A percentile compares a stretch with the other conserved stretches of the same genome.
These are phyloP conservation scores for Cydia amplana DNA, from an alignment of 1,140 invertebrate species.

Conservation along the genomic window DNA sequence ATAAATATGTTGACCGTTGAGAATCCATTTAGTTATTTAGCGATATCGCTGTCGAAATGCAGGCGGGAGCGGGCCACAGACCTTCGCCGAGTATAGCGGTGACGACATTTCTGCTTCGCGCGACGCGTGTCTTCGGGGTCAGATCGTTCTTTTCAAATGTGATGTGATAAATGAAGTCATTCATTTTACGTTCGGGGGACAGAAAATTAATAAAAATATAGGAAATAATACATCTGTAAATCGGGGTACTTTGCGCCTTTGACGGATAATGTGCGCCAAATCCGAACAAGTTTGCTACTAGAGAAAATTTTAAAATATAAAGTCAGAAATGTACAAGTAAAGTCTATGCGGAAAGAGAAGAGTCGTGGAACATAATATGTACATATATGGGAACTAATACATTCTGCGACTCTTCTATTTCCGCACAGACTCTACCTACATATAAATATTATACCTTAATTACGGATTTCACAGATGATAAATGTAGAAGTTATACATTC, in stretches of 20 bases:
- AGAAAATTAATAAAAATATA: not conserved
- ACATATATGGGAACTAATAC: too few relatives aligned
- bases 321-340: too few relatives aligned
- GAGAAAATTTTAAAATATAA: too few relatives aligned
- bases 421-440: too few relatives aligned
- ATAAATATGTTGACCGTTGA: conserved; percentile 9
- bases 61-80: conserved; percentile 55
- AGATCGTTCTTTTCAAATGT: conserved; percentile 16
- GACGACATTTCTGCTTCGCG: conserved; percentile 54
- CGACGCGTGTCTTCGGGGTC: conserved; percentile 28
- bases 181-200: not conserved
- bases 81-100: conserved; percentile 72
- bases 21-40: conserved; percentile 21
- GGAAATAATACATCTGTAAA: not conserved
- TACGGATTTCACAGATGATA: too few relatives aligned
- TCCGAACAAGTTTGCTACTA: not conserved
- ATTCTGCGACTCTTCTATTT: too few relatives aligned
- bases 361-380: too few relatives aligned
- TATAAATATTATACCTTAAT: too few relatives aligned
- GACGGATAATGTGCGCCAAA: not conserved
- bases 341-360: too few relatives aligned
- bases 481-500: too few relatives aligned
- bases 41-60: conserved; percentile 39
- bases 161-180: conserved; percentile 27
- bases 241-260: not conserved